Percentiles rank a stretch among this genome's conserved stretches.
These are phyloP conservation scores for Lithophane semibrunnea DNA, from an alignment of 2,888 invertebrate genomes.

Conservation along the genomic window DNA sequence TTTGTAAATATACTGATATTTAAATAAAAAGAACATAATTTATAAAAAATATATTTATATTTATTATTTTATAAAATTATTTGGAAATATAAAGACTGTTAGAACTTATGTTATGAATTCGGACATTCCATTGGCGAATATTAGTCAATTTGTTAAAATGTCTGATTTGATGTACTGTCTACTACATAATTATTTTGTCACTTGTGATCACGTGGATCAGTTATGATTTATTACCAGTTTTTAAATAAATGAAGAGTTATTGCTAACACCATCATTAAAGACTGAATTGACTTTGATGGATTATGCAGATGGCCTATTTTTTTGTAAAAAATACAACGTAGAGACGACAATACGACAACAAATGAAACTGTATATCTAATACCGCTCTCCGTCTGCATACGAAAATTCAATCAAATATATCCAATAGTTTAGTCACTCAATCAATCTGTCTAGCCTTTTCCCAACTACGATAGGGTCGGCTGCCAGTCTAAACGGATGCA, in stretches of 20 bases:
- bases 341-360: neutral
- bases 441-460: too few relatives aligned
- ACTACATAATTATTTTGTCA: slow-evolving; percentile 7
- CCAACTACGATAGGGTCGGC: too few relatives aligned
- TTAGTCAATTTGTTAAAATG: slow-evolving; percentile 47
- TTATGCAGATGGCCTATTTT: slow-evolving; percentile 2
- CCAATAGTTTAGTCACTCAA: too few relatives aligned
- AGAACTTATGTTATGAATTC: slow-evolving; percentile 54
- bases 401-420: too few relatives aligned
- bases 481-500: too few relatives aligned
- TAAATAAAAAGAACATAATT: slow-evolving; percentile 39
- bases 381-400: neutral
- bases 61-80: slow-evolving; percentile 53
- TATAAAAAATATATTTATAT: slow-evolving; percentile 47
- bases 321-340: neutral
- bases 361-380: neutral
- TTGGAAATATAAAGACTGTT: slow-evolving; percentile 63
- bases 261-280: slow-evolving; percentile 13
- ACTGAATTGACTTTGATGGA: slow-evolving; percentile 27
- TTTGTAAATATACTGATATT: slow-evolving; percentile 59
- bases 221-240: neutral
- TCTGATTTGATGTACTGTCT: slow-evolving; percentile 45
- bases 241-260: slow-evolving; percentile 38
- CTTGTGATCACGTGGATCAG: too few relatives aligned
- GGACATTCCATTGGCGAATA: slow-evolving; percentile 48